phyloP scores from a whole-genome alignment of 2,113 vertebrate genomes.

The Varanus salvator region DNA sequence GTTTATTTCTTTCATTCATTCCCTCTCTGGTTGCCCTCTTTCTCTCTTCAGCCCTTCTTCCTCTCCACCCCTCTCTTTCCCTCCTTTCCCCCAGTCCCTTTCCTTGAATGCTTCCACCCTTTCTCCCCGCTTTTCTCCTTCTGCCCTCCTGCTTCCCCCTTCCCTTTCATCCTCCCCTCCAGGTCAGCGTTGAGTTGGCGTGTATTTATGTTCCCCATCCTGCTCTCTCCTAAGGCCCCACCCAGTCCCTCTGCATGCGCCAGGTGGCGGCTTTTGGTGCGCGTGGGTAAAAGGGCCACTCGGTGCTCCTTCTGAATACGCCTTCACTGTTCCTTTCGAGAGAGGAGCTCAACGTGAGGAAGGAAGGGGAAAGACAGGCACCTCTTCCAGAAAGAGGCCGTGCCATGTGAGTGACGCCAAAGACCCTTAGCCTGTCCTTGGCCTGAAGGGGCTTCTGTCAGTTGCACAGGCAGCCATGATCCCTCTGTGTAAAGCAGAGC shows the following conservation, averaged over 20 bases:
- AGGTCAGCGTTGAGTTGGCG: background rate
- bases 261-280: no score
- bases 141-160: background rate
- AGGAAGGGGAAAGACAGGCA: background rate
- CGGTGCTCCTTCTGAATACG: no score
- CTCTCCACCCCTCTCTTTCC: background rate
- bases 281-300: no score
- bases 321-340: background rate
- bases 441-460: background rate
- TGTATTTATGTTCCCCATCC: background rate
- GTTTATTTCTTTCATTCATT: conserved; percentile 68
- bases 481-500: background rate
- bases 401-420: conserved; percentile 29
- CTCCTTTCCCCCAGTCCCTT: background rate
- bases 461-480: background rate
- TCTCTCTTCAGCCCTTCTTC: background rate
- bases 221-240: background rate
- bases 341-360: background rate
- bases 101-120: background rate
- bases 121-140: background rate
- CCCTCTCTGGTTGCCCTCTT: conserved; percentile 19
- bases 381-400: background rate
- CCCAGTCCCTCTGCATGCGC: no score
- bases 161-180: conserved; percentile 42
- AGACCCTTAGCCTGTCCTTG: background rate